Conservation (phyloP, 2,888 invertebrate genomes). For the Sinohyriopsis cumingii region DNA sequence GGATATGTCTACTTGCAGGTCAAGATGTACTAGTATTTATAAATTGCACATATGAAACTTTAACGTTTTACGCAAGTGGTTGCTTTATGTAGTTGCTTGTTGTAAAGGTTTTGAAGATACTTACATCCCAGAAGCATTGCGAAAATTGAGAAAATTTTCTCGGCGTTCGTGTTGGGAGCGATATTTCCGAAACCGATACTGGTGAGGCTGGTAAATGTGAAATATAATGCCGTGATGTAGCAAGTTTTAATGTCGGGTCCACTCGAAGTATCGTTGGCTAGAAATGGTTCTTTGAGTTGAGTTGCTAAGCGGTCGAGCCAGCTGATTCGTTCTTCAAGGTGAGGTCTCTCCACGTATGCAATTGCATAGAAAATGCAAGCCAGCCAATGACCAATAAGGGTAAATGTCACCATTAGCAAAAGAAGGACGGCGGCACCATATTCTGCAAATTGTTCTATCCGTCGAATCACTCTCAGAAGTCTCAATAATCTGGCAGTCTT, state of each 20-base stretch:
- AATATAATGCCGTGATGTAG: constrained; percentile 72
- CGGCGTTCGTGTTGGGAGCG: constrained; percentile 71
- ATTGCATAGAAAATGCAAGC: constrained; percentile 73
- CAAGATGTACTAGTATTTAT: too few relatives aligned
- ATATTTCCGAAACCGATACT: constrained; percentile 73
- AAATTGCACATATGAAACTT: too few relatives aligned
- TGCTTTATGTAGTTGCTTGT: too few relatives aligned
- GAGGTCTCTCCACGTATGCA: constrained; percentile 68
- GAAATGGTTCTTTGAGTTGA: constrained; percentile 61
- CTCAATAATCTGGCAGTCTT: constrained; percentile 69
- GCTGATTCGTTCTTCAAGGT: constrained; percentile 59
- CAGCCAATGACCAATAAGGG: constrained; percentile 71
- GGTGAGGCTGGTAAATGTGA: constrained; percentile 71
- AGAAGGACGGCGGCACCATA: constrained; percentile 71
- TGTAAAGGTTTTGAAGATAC: constrained; percentile 31
- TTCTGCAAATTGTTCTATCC: constrained; percentile 71
- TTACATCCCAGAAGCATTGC: constrained; percentile 72
- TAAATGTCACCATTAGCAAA: constrained; percentile 70
- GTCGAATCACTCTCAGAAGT: constrained; percentile 68
- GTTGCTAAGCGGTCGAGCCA: constrained; percentile 70
- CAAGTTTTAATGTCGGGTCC: constrained; percentile 69
- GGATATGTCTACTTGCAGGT: too few relatives aligned
- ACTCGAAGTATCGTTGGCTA: constrained; percentile 67
- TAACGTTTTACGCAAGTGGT: too few relatives aligned
- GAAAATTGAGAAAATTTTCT: constrained; percentile 72